Conservation (phyloP, 2,888 invertebrate genomes). For the Dichetophora obliterata region DNA sequence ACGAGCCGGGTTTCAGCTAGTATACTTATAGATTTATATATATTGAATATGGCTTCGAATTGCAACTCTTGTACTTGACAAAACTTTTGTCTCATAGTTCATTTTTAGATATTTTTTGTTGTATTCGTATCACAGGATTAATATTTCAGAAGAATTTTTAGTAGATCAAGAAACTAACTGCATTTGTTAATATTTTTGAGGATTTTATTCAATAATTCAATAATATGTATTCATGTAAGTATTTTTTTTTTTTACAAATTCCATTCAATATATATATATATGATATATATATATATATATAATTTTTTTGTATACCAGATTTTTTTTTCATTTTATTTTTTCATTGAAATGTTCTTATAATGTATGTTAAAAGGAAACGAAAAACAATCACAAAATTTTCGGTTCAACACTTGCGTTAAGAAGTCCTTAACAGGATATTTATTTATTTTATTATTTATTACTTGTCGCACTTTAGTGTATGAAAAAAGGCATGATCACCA, state of each 20-base stretch:
- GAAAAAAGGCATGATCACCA: not conserved
- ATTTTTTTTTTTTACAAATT: slow-evolving; percentile 37
- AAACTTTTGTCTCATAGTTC: too few relatives aligned
- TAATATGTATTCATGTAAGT: slow-evolving; percentile 45
- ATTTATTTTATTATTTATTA: not conserved
- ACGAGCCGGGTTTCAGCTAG: too few relatives aligned
- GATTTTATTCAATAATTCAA: slow-evolving; percentile 37
- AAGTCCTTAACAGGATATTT: not conserved
- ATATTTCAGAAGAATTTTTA: too few relatives aligned
- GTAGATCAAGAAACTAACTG: not conserved
- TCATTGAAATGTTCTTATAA: slow-evolving; percentile 23
- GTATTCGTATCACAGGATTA: too few relatives aligned
- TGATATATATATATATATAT: slow-evolving; percentile 39
- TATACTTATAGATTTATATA: too few relatives aligned
- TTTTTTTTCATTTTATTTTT: slow-evolving; percentile 16
- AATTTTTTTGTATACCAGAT: slow-evolving; percentile 30
- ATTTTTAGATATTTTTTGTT: too few relatives aligned
- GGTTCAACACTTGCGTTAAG: slow-evolving; percentile 11
- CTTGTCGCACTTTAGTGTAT: not conserved
- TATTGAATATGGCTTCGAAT: too few relatives aligned
- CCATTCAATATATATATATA: slow-evolving; percentile 40
- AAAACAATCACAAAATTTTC: slow-evolving; percentile 58
- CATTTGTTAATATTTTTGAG: not conserved
- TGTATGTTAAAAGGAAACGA: slow-evolving; percentile 44
- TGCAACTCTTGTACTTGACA: too few relatives aligned